These are phyloP conservation scores for Pomatorhinus ruficollis DNA, from an alignment of 2,113 vertebrate species.

Conservation along the genomic window DNA sequence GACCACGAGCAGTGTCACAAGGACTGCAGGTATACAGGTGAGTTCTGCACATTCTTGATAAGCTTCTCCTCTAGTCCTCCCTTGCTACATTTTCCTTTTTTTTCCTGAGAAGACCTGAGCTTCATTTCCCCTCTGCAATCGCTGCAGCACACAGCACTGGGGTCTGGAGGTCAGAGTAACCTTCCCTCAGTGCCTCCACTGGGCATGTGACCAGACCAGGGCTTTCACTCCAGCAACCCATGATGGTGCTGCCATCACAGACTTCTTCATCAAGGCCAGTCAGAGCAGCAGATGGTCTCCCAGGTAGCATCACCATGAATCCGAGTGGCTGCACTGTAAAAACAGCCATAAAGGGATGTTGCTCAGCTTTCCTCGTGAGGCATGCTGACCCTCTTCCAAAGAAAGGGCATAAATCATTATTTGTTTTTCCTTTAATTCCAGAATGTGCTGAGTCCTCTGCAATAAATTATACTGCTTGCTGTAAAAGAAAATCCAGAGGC, in stretches of 20 bases:
- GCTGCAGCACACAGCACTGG: fast-evolving
- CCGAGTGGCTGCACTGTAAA: background rate
- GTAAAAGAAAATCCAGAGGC: background rate
- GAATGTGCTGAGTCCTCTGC: background rate
- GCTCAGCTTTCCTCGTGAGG: background rate
- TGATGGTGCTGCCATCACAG: background rate
- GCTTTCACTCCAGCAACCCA: background rate
- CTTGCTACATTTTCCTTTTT: background rate
- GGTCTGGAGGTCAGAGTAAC: too few relatives aligned
- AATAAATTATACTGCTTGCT: background rate
- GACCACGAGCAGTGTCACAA: background rate
- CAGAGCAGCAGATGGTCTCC: constrained; percentile 21
- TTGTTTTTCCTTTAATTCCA: background rate
- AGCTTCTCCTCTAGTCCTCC: background rate
- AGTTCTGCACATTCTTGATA: background rate
- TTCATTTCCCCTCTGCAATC: background rate
- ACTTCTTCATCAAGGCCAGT: background rate
- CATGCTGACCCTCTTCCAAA: background rate
- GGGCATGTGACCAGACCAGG: fast-evolving
- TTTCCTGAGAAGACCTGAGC: background rate
- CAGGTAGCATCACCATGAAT: background rate
- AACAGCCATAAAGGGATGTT: background rate
- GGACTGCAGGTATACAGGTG: fast-evolving
- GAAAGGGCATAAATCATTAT: background rate
- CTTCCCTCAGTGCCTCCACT: background rate